Evolutionary conservation across 1,140 invertebrate genomes (phyloP).

Genomic region (Cepaea nemoralis): DNA sequence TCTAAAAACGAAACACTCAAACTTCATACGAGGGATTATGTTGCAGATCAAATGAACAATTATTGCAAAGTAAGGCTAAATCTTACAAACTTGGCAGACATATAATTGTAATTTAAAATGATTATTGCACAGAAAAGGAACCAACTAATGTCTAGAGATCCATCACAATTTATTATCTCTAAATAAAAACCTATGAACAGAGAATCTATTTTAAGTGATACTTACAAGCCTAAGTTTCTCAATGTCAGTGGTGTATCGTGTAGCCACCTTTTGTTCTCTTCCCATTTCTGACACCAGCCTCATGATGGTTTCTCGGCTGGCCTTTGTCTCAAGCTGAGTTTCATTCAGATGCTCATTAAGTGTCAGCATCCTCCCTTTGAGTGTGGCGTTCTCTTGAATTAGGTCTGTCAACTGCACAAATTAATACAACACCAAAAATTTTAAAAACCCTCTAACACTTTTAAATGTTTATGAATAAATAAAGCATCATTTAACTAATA

Average conservation of each 20-base stretch:
- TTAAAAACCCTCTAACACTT: neutral
- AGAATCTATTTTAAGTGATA: neutral
- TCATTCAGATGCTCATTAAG: conserved; percentile 66
- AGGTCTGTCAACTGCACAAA: conserved; percentile 64
- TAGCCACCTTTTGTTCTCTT: conserved; percentile 67
- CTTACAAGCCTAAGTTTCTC: conserved; percentile 67
- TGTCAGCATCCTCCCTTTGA: conserved; percentile 69
- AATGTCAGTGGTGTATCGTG: conserved; percentile 62
- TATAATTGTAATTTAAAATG: too few species aligned
- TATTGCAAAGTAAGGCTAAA: too few species aligned
- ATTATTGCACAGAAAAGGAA: too few species aligned
- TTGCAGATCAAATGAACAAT: too few species aligned
- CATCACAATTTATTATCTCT: too few species aligned
- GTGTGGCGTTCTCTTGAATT: conserved; percentile 69
- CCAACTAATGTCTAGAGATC: too few species aligned
- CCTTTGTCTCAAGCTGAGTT: conserved; percentile 70
- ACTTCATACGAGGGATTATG: too few species aligned
- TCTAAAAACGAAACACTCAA: too few species aligned
- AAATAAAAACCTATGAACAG: too few species aligned
- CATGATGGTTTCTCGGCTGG: conserved; percentile 72
- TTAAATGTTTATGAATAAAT: neutral
- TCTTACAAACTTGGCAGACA: too few species aligned
- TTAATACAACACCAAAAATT: conserved; percentile 36
- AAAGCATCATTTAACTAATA: too few species aligned
- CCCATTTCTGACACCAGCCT: conserved; percentile 70